Evolutionary conservation across 2,888 invertebrate species (phyloP).

Genomic region (Trisateles emortualis): DNA sequence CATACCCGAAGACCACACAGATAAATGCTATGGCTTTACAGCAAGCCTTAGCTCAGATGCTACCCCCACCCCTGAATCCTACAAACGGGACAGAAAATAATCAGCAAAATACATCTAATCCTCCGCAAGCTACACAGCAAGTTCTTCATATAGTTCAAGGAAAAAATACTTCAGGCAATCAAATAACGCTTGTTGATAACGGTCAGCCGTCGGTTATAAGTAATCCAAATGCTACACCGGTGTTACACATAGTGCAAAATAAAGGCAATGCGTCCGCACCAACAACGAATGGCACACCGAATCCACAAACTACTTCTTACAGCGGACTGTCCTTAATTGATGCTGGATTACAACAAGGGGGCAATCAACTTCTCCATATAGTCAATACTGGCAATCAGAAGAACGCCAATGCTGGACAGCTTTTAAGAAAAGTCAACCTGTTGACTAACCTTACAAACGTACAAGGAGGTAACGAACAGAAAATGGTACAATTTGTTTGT

Average conservation of each 20-base stretch:
- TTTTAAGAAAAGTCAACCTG: constrained; percentile 82
- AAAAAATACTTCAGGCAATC: constrained; percentile 73
- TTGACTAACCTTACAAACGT: constrained; percentile 80
- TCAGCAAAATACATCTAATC: constrained; percentile 55
- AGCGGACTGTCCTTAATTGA: constrained; percentile 79
- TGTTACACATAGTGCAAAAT: constrained; percentile 82
- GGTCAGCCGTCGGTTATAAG: constrained; percentile 76
- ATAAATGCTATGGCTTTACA: constrained; percentile 79
- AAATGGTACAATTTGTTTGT: constrained; percentile 88
- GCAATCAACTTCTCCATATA: constrained; percentile 82
- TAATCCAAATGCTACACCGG: constrained; percentile 70
- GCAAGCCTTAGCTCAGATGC: constrained; percentile 81
- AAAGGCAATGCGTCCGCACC: constrained; percentile 58
- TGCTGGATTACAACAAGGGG: constrained; percentile 76
- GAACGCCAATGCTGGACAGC: constrained; percentile 68
- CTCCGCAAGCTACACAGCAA: constrained; percentile 61
- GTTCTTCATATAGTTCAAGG: constrained; percentile 83
- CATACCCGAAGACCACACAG: constrained; percentile 70
- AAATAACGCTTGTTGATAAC: constrained; percentile 76
- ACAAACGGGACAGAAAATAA: constrained; percentile 62
- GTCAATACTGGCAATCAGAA: constrained; percentile 80
- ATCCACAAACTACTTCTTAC: constrained; percentile 66
- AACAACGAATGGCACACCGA: constrained; percentile 60
- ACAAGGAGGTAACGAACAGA: constrained; percentile 82
- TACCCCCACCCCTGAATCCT: constrained; percentile 78